These are phyloP conservation scores for Neostethus bicornis DNA, from an alignment of 2,797 vertebrate genomes.

Conservation along the genomic window DNA sequence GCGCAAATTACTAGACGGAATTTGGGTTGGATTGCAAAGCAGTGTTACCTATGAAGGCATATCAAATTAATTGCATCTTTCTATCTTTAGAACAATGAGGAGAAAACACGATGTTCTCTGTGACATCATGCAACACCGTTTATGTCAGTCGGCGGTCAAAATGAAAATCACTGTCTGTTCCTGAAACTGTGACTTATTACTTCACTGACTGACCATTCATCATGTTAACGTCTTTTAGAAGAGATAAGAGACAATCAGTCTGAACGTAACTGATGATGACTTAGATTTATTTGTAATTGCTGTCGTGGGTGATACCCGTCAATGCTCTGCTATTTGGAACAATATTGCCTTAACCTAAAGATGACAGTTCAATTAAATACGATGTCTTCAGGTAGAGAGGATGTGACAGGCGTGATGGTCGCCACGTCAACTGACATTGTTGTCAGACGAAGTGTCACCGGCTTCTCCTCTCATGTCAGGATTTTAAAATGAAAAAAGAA, in stretches of 20 bases:
- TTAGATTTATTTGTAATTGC: constrained; percentile 65
- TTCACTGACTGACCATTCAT: constrained; percentile 39
- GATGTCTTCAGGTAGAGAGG: constrained; percentile 55
- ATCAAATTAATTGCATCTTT: no score
- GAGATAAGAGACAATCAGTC: constrained; percentile 54
- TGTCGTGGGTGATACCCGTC: constrained; percentile 64
- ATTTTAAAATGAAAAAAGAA: constrained; percentile 29
- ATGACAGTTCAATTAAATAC: constrained; percentile 74
- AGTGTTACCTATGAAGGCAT: no score
- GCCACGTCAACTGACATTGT: constrained; percentile 58
- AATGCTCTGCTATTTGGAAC: constrained; percentile 42
- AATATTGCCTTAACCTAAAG: constrained; percentile 59
- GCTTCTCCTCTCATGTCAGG: constrained; percentile 25
- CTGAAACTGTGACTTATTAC: constrained; percentile 45
- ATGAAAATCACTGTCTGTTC: constrained; percentile 34
- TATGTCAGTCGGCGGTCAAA: constrained; percentile 10
- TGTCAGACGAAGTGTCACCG: constrained; percentile 55
- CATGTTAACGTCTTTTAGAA: constrained; percentile 35
- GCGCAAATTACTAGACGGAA: no score
- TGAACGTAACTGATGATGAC: constrained; percentile 34
- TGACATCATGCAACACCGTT: not conserved
- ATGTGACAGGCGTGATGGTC: constrained; percentile 53
- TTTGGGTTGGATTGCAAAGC: no score
- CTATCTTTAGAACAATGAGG: not conserved
- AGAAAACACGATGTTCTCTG: not conserved